These are phyloP conservation scores for Peribatodes rhomboidaria DNA, from an alignment of 2,888 invertebrate genomes.

Conservation along the genomic window DNA sequence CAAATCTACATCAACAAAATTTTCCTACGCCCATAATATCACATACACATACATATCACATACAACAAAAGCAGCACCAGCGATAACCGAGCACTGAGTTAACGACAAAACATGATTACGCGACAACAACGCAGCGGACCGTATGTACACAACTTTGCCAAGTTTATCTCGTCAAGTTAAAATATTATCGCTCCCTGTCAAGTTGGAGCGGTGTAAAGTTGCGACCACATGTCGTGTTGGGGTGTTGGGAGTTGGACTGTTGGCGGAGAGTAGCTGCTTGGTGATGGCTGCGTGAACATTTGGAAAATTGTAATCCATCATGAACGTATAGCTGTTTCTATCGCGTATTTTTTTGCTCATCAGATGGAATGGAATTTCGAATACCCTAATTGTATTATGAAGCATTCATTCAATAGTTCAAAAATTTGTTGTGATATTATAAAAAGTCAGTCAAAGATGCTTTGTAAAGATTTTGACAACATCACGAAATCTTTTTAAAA, in stretches of 20 bases:
- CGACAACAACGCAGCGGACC: conserved; percentile 33
- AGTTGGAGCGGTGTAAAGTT: conserved; percentile 42
- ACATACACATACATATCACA: conserved; percentile 17
- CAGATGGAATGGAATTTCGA: too few relatives aligned
- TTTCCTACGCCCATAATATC: conserved; percentile 20
- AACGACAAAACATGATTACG: conserved; percentile 39
- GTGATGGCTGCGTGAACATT: not conserved
- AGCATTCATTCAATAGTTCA: too few relatives aligned
- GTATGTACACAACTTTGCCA: conserved; percentile 39
- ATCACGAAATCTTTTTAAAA: too few relatives aligned
- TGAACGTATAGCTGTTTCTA: too few relatives aligned
- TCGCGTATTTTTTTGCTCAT: too few relatives aligned
- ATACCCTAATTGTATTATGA: too few relatives aligned
- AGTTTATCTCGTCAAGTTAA: conserved; percentile 52
- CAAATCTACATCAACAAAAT: conserved; percentile 15
- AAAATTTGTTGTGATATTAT: too few relatives aligned
- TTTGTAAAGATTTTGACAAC: too few relatives aligned
- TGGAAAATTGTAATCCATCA: not conserved
- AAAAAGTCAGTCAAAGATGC: too few relatives aligned
- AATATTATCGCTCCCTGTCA: conserved; percentile 50
- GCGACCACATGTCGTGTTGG: conserved; percentile 31
- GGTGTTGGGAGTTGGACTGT: conserved; percentile 13
- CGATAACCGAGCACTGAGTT: conserved; percentile 32
- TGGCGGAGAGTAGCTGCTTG: conserved; percentile 6
- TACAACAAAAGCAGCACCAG: conserved; percentile 20